Conservation (phyloP, 2,888 invertebrate genomes). For the Adela reaumurella region DNA sequence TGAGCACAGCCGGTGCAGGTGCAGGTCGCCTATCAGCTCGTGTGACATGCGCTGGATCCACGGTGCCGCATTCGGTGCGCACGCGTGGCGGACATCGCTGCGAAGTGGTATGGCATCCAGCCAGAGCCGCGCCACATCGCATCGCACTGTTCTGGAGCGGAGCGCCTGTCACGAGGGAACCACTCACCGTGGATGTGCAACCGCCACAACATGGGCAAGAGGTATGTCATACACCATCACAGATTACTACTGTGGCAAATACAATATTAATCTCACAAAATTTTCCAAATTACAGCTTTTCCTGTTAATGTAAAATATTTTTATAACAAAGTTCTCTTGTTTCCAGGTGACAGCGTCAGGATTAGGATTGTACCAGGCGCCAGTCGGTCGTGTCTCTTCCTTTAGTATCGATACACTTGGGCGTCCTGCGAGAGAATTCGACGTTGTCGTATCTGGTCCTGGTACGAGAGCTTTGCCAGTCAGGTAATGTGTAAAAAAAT, state of each 20-base stretch:
- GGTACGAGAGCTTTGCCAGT: conserved; percentile 81
- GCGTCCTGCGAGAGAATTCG: conserved; percentile 81
- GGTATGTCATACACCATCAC: no score
- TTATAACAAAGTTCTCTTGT: background rate
- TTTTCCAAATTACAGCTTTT: no score
- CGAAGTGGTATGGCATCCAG: conserved; percentile 86
- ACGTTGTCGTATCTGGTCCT: conserved; percentile 84
- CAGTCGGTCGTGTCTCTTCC: conserved; percentile 75
- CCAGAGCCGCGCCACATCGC: conserved; percentile 81
- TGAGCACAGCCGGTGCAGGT: conserved; percentile 77
- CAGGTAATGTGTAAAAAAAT: conserved; percentile 15
- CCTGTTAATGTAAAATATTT: no score
- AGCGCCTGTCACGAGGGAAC: conserved; percentile 61
- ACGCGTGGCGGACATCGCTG: conserved; percentile 68
- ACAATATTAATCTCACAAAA: no score
- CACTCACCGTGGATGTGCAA: conserved; percentile 53
- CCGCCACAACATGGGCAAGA: conserved; percentile 69
- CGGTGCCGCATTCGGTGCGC: conserved; percentile 78
- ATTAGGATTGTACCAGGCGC: conserved; percentile 80
- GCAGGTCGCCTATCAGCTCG: conserved; percentile 77
- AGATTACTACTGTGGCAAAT: no score
- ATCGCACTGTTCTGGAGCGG: conserved; percentile 85
- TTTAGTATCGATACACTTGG: conserved; percentile 89
- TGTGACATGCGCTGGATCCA: conserved; percentile 76
- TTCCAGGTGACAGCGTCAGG: conserved; percentile 68